These are phyloP conservation scores for Andricus curvator DNA, from an alignment of 2,888 invertebrate species.

Conservation along the genomic window DNA sequence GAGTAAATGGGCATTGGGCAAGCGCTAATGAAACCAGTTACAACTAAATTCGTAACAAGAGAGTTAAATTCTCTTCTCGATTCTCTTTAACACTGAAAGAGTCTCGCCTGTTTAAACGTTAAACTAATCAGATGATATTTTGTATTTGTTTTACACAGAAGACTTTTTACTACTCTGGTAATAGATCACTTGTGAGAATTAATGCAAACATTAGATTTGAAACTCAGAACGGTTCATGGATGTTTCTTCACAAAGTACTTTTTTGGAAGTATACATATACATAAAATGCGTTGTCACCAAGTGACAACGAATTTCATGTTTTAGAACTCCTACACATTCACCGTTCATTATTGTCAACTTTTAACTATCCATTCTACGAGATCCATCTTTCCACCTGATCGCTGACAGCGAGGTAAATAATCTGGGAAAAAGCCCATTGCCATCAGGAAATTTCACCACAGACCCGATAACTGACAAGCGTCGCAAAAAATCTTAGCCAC, in stretches of 20 bases:
- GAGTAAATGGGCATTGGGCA: slow-evolving; percentile 4
- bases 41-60: not conserved
- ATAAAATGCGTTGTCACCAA: not conserved
- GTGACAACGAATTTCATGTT: not conserved
- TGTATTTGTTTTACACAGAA: not conserved
- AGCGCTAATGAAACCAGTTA: slow-evolving; percentile 15
- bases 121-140: not conserved
- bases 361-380: not conserved
- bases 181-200: too few relatives aligned
- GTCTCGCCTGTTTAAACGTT: not conserved
- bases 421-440: slow-evolving; percentile 6
- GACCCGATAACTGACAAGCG: not conserved
- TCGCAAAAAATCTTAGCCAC: not conserved
- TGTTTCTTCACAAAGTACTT: not conserved
- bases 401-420: slow-evolving; percentile 9
- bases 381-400: not conserved
- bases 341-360: not conserved
- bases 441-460: not conserved
- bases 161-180: not conserved
- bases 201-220: too few relatives aligned
- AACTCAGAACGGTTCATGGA: too few relatives aligned
- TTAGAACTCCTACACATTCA: not conserved
- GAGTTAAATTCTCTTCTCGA: not conserved
- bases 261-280: not conserved
- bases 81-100: not conserved